Conservation (phyloP, 2,888 invertebrate genomes). For the Polyommatus iphigenia region DNA sequence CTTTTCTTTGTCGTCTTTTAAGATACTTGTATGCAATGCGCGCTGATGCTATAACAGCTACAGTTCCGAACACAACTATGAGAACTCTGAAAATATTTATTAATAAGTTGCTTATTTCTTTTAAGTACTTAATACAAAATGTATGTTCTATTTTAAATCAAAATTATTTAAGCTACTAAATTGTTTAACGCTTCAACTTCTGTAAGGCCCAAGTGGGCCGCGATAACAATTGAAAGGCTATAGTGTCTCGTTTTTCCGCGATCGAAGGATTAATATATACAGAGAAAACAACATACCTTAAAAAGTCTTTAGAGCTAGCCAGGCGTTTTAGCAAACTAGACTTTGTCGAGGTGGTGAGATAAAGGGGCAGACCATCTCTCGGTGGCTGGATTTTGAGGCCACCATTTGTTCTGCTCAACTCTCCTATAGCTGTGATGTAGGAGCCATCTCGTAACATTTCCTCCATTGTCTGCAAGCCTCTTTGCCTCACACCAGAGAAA, state of each 20-base stretch:
- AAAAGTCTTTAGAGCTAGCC: constrained; percentile 84
- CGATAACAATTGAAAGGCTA: no score
- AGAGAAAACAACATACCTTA: constrained; percentile 70
- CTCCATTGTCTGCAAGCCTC: constrained; percentile 93
- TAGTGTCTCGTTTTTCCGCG: no score
- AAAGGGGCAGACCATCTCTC: constrained; percentile 84
- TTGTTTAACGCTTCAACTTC: no score
- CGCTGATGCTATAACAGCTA: constrained; percentile 75
- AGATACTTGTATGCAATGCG: constrained; percentile 77
- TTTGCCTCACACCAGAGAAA: constrained; percentile 89
- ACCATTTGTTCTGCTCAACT: constrained; percentile 83
- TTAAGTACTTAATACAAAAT: background rate
- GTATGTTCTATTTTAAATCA: background rate
- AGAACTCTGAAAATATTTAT: constrained; percentile 65
- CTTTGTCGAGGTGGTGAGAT: constrained; percentile 89
- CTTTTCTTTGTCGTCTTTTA: constrained; percentile 71
- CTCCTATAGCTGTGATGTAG: constrained; percentile 88
- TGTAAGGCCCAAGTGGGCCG: no score
- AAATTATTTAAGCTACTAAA: background rate
- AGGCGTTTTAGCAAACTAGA: constrained; percentile 86
- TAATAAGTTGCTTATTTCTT: background rate
- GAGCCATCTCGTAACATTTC: constrained; percentile 91
- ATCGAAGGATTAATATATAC: no score
- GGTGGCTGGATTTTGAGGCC: constrained; percentile 87
- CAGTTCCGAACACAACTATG: constrained; percentile 77